phyloP scores from a whole-genome alignment of 2,797 vertebrate genomes.

The Miopithecus talapoin region DNA sequence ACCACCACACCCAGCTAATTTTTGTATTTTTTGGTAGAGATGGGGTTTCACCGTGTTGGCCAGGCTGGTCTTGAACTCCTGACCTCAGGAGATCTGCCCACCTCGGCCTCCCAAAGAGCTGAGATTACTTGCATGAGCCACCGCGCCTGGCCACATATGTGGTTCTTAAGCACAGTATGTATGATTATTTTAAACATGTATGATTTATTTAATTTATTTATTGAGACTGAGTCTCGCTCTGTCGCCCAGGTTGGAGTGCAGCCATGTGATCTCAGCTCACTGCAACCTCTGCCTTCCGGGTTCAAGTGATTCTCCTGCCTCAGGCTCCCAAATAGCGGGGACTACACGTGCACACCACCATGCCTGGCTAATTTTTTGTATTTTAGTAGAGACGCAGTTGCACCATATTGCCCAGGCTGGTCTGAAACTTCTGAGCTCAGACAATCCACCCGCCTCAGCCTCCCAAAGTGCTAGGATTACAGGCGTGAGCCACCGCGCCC shows the following conservation, averaged over 20 bases:
- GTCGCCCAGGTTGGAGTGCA: neutral
- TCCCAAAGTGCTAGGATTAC: neutral
- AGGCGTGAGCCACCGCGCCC: neutral
- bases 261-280: neutral
- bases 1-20: neutral
- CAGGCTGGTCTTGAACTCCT: neutral
- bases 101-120: neutral
- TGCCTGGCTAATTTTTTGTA: neutral
- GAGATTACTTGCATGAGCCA: neutral
- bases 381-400: neutral
- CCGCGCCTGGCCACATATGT: rapidly evolving
- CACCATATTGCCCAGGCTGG: neutral
- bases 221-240: neutral
- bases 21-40: neutral
- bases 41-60: neutral
- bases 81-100: neutral
- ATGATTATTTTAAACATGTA: neutral
- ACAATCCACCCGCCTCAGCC: neutral
- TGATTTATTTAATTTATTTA: neutral
- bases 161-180: neutral
- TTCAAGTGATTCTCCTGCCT: neutral
- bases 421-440: neutral
- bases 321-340: neutral
- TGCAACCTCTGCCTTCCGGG: neutral
- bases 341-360: neutral